A percentile compares a stretch with the other conserved stretches of the same genome.
phyloP scores from a whole-genome alignment of 2,888 invertebrate species.

The Sinelater perroti region DNA sequence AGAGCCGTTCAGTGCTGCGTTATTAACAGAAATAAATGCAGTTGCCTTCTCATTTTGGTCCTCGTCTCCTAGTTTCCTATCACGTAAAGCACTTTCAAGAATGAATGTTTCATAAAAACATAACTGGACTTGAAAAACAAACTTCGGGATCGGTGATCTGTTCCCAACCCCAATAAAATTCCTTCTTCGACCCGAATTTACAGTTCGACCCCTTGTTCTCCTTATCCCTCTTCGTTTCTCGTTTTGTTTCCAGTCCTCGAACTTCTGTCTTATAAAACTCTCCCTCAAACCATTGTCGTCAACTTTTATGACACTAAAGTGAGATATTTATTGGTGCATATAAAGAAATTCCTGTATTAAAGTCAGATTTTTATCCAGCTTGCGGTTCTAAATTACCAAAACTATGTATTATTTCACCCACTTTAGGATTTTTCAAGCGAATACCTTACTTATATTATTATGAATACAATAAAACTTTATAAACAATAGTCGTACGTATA shows the following conservation, averaged over 20 bases:
- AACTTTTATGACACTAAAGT: slow-evolving; percentile 53
- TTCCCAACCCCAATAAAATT: slow-evolving; percentile 49
- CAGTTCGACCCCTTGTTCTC: slow-evolving; percentile 51
- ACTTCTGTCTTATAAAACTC: slow-evolving; percentile 50
- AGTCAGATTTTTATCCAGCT: slow-evolving; percentile 44
- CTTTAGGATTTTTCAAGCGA: neutral
- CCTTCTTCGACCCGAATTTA: slow-evolving; percentile 47
- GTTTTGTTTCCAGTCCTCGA: slow-evolving; percentile 47
- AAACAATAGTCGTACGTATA: no score
- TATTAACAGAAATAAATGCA: slow-evolving; percentile 34
- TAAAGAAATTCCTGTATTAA: slow-evolving; percentile 51
- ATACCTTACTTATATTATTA: no score
- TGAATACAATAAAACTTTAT: no score
- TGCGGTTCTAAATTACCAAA: slow-evolving; percentile 39
- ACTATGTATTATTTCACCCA: slow-evolving; percentile 12
- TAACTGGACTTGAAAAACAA: slow-evolving; percentile 48
- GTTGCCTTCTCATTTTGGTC: slow-evolving; percentile 24
- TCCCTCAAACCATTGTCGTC: slow-evolving; percentile 51
- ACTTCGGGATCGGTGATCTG: slow-evolving; percentile 46
- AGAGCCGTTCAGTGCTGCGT: slow-evolving; percentile 12
- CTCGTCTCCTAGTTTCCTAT: slow-evolving; percentile 36
- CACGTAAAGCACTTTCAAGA: slow-evolving; percentile 43
- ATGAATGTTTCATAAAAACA: slow-evolving; percentile 48
- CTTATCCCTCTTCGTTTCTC: slow-evolving; percentile 48
- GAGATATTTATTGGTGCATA: slow-evolving; percentile 52